Evolutionary conservation across 2,113 vertebrate genomes (phyloP).

Genomic region (Tonatia bakeri): DNA sequence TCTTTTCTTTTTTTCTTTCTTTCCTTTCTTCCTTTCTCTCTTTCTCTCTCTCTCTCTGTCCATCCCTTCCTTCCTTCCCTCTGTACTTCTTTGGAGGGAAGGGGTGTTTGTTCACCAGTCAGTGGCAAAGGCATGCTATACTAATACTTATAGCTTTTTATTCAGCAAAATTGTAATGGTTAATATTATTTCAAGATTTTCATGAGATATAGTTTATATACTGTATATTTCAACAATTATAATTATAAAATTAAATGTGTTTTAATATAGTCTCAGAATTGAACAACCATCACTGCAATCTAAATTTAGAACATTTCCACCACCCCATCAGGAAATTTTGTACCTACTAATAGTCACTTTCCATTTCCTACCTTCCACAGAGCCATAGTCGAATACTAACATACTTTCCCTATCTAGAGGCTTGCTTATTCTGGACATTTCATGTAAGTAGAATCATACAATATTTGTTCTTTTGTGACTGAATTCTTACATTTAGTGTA

Average conservation of each 20-base stretch:
- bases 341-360: neutral
- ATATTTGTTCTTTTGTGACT: neutral
- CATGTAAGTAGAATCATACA: neutral
- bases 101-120: neutral
- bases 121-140: neutral
- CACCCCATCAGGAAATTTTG: neutral
- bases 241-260: neutral
- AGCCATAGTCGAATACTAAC: neutral
- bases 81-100: fast-evolving
- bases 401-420: neutral
- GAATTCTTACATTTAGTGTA: neutral
- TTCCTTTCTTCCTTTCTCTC: too few species aligned
- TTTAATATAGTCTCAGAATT: neutral
- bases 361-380: neutral
- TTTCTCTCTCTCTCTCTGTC: too few species aligned
- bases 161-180: neutral
- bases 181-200: neutral
- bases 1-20: neutral
- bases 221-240: neutral
- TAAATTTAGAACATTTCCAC: neutral
- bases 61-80: neutral
- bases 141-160: neutral
- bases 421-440: neutral
- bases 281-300: neutral
- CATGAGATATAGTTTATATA: neutral